These are phyloP conservation scores for Nebria brevicollis DNA, from an alignment of 2,888 invertebrate species.

Conservation along the genomic window DNA sequence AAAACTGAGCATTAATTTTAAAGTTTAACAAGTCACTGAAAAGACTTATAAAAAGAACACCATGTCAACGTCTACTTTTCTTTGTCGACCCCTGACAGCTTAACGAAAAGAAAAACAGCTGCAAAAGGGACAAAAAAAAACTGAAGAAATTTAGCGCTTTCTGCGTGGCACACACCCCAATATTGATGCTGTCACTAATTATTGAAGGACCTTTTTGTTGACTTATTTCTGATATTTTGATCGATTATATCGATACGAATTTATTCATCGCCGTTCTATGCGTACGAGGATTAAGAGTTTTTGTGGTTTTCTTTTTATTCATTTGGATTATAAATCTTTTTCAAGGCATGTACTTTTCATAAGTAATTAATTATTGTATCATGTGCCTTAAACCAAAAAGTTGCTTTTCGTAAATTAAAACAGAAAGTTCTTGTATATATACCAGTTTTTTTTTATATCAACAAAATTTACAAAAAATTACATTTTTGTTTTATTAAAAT, in stretches of 20 bases:
- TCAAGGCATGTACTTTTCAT: no score
- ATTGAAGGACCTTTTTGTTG: conserved; percentile 43
- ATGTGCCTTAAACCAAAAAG: no score
- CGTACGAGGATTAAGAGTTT: no score
- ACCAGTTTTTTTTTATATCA: no score
- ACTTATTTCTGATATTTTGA: conserved; percentile 50
- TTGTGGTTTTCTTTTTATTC: no score
- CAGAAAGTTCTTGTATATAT: no score
- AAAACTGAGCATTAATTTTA: conserved; percentile 29
- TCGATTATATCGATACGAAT: conserved; percentile 48
- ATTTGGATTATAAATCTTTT: no score
- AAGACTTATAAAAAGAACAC: conserved; percentile 22
- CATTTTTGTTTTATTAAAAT: no score
- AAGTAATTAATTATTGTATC: no score
- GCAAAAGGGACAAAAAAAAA: not conserved
- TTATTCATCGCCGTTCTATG: conserved; percentile 43
- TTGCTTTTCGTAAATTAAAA: no score
- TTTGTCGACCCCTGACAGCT: conserved; percentile 14
- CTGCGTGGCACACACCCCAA: not conserved
- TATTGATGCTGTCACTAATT: conserved; percentile 32
- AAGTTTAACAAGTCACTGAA: conserved; percentile 24
- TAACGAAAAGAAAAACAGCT: conserved; percentile 12
- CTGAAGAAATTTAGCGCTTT: no score
- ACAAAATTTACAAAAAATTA: no score
- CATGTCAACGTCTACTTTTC: conserved; percentile 1